Evolutionary conservation across 2,888 invertebrate genomes (phyloP).

Genomic region (Acronicta alni): DNA sequence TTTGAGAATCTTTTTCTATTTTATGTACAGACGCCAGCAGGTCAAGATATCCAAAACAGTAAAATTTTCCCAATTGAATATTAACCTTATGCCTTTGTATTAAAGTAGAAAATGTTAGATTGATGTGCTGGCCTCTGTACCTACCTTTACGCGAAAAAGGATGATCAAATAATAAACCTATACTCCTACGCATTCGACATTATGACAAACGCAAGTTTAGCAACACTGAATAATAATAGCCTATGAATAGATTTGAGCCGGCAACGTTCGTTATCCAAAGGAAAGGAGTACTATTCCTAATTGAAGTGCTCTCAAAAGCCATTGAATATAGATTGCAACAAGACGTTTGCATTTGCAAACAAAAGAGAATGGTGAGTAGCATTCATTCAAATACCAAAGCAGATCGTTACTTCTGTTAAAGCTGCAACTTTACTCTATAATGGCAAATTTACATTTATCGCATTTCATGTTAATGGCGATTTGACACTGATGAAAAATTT

Average conservation of each 20-base stretch:
- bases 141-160: no score
- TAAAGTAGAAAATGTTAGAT: no score
- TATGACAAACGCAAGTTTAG: neutral
- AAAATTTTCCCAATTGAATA: no score
- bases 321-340: conserved; percentile 58
- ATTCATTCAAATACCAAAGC: conserved; percentile 60
- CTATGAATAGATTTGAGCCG: conserved; percentile 7
- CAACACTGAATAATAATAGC: conserved; percentile 12
- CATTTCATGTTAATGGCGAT: conserved; percentile 1
- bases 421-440: conserved; percentile 34
- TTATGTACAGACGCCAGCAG: no score
- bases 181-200: no score
- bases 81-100: no score
- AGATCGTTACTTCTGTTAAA: conserved; percentile 68
- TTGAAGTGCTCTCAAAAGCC: conserved; percentile 50
- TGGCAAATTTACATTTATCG: conserved; percentile 15
- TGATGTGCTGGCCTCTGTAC: no score
- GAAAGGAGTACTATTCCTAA: conserved; percentile 48
- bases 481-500: conserved; percentile 1
- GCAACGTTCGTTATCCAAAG: conserved; percentile 45
- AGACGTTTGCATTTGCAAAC: conserved; percentile 59
- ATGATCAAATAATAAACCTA: no score
- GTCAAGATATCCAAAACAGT: no score
- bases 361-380: conserved; percentile 54
- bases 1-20: no score